Conservation (phyloP, 1,140 invertebrate species). For the Zaprionus vittiger region DNA sequence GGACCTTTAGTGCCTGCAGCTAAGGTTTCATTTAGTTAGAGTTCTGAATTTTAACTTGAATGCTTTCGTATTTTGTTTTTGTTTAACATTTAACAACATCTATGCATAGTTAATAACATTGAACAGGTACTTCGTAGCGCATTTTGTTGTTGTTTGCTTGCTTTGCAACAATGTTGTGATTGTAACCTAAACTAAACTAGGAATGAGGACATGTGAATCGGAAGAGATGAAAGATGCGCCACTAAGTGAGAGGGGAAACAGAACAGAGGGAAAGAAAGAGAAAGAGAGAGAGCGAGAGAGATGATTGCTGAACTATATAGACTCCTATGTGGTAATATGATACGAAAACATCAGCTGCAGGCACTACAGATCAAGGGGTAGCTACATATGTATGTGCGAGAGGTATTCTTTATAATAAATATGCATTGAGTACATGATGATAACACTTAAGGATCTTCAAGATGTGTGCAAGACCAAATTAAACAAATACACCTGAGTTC, state of each 20-base stretch:
- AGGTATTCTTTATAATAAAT: slow-evolving; percentile 40
- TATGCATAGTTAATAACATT: slow-evolving; percentile 44
- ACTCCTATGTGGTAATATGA: neutral
- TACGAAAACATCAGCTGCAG: slow-evolving; percentile 5
- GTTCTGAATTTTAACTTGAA: slow-evolving; percentile 4
- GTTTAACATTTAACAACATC: slow-evolving; percentile 44
- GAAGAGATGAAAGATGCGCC: slow-evolving; percentile 38
- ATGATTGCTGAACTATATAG: neutral
- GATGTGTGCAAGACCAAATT: neutral
- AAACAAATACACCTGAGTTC: slow-evolving; percentile 46
- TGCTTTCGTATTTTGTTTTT: slow-evolving; percentile 11
- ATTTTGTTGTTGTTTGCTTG: slow-evolving; percentile 45
- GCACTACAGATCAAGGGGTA: neutral
- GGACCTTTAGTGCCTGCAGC: slow-evolving; percentile 13
- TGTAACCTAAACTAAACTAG: slow-evolving; percentile 44
- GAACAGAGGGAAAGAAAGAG: slow-evolving; percentile 3
- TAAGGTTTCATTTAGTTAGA: slow-evolving; percentile 19
- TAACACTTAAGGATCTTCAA: slow-evolving; percentile 27
- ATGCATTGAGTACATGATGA: slow-evolving; percentile 43
- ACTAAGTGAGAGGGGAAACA: slow-evolving; percentile 26
- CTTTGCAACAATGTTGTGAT: slow-evolving; percentile 33
- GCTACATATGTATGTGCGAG: slow-evolving; percentile 19
- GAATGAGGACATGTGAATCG: slow-evolving; percentile 15
- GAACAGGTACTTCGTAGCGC: slow-evolving; percentile 56
- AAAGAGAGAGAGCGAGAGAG: neutral